Evolutionary conservation across 2,797 vertebrate species (phyloP).

Genomic region (Pantherophis alleghaniensis): DNA sequence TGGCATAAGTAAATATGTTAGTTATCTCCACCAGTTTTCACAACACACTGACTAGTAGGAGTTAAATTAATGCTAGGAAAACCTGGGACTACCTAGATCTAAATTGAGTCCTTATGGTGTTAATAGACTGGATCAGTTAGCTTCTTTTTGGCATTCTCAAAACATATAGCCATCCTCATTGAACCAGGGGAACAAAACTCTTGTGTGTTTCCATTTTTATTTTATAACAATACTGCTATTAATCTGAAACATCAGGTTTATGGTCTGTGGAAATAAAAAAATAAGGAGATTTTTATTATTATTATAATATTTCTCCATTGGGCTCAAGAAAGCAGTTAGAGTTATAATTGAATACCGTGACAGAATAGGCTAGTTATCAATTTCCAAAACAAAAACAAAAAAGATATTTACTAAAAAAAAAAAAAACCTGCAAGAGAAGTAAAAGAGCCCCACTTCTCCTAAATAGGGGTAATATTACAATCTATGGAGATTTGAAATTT

Average conservation of each 20-base stretch:
- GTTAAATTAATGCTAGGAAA: not conserved
- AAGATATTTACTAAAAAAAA: not conserved
- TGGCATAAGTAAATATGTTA: not conserved
- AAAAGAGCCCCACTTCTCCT: not conserved
- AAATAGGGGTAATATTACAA: not conserved
- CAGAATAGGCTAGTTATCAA: not conserved
- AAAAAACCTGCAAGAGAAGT: not conserved
- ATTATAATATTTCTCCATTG: not conserved
- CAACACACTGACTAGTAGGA: not conserved
- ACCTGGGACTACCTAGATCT: not conserved
- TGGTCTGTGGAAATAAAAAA: not conserved
- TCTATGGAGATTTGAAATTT: not conserved
- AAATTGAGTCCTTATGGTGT: not conserved
- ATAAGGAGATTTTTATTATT: not conserved
- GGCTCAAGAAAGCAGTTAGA: not conserved
- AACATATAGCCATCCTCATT: not conserved
- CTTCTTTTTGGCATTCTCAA: not conserved
- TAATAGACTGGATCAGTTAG: not conserved
- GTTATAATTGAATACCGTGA: not conserved
- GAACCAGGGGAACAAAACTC: not conserved
- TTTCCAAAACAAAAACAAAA: not conserved
- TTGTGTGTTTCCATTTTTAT: not conserved
- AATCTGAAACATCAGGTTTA: not conserved
- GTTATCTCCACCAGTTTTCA: not conserved
- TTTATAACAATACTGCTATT: not conserved